Evolutionary conservation across 2,888 invertebrate species (phyloP), one percentile per base, ranked within the genome.

Genomic region (Philereme vetulata): DNA sequence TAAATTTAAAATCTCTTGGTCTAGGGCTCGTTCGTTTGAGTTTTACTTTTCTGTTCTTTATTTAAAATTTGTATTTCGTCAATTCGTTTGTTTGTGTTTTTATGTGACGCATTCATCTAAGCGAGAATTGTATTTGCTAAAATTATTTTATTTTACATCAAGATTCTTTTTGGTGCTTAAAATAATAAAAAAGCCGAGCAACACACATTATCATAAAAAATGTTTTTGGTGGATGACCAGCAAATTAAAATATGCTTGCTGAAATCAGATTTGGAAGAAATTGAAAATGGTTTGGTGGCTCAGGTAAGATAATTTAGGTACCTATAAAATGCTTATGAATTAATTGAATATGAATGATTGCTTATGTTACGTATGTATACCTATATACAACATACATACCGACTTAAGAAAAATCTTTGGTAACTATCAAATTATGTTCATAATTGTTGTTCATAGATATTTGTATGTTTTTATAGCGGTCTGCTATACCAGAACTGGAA

Each of bases 171-270:
- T 38, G 6, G 6, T 8, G 38, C 7, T 38, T 1, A 6, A 6
- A 33, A 6, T 36, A 36, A 42, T 52, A 48, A 4, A n/a, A 51
- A 50, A 42, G 7, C 33, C 3, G 7, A 10, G 11, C 33, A 34
- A 55, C 43, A 9, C 7, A 48, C 36, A 48, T 21, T 21, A 51
- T 40, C 34, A 5, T 50, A 5, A 85, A n/a, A 65, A 66, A 90
- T 90, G 90, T 82, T 80, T 72, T 78, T 81, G 21, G 83, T 84
- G 4, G 82, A 85, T 68, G 75, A 86, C 60, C 88, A 86, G 67
- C 88, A 90, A 78, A 71, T 88, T 52, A 77, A 83, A 77, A 89
- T 89, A 73, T 89, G 84, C 72, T 72, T 88, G 55, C 65, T 89
- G 1, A 88, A 90, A 70, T 81, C 75, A 0, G 82, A 82, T 77